Evolutionary conservation across 2,888 invertebrate species (phyloP).

Genomic region (Diplolepis rosae): DNA sequence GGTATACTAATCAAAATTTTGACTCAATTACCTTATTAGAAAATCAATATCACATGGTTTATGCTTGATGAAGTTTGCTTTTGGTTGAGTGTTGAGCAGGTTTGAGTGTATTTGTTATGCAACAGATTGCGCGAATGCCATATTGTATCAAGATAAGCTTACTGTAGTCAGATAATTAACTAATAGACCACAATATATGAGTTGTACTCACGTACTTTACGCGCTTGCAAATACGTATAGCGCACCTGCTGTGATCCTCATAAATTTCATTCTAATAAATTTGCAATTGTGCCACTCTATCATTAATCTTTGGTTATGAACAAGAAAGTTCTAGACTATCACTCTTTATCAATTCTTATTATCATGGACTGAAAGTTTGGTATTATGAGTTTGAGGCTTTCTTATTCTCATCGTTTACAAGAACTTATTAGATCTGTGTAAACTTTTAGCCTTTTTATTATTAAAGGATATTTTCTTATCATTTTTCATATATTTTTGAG

Average conservation of each 20-base stretch:
- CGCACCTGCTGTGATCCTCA: slow-evolving; percentile 46
- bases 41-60: too few relatives aligned
- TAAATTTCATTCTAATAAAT: slow-evolving; percentile 51
- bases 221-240: slow-evolving; percentile 43
- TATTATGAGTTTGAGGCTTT: too few relatives aligned
- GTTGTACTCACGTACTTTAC: slow-evolving; percentile 32
- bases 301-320: slow-evolving; percentile 31
- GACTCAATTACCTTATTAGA: too few relatives aligned
- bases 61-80: not conserved
- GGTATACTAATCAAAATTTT: too few relatives aligned
- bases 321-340: slow-evolving; percentile 6
- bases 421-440: too few relatives aligned
- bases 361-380: too few relatives aligned
- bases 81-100: not conserved
- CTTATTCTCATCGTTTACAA: too few relatives aligned
- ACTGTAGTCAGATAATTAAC: slow-evolving; percentile 56
- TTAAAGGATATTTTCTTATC: too few relatives aligned
- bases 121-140: slow-evolving; percentile 49
- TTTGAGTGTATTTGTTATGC: slow-evolving; percentile 43
- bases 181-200: slow-evolving; percentile 54
- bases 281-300: slow-evolving; percentile 48
- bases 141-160: slow-evolving; percentile 53
- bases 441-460: too few relatives aligned
- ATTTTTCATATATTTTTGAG: too few relatives aligned
- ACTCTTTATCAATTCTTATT: slow-evolving; percentile 30